A percentile compares a stretch with the other conserved stretches of the same genome.
Conservation (phyloP, 35 echinoderm and acorn worm species). For the Stichopus chloronotus region DNA sequence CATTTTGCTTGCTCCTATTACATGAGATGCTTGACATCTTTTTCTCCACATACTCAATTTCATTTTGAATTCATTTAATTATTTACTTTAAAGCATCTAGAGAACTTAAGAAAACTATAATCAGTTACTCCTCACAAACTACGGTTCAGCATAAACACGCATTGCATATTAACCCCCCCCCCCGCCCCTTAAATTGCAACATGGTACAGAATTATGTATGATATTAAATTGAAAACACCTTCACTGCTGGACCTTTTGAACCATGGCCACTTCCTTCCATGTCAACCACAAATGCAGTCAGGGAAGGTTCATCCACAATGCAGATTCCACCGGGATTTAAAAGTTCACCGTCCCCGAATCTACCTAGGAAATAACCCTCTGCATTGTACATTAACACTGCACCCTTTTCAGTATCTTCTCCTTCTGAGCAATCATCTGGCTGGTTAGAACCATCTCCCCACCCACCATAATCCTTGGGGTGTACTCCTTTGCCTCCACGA, state of each 20-base stretch:
- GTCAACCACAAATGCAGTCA: conserved; percentile 46
- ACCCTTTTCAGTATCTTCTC: not conserved
- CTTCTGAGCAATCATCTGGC: not conserved
- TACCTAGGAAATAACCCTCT: conserved; percentile 47
- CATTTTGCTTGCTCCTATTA: too few species aligned
- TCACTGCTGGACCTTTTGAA: conserved; percentile 25
- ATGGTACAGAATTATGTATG: too few species aligned
- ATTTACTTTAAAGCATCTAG: too few species aligned
- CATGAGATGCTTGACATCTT: too few species aligned
- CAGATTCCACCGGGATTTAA: conserved; percentile 39
- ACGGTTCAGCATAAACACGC: too few species aligned
- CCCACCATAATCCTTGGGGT: conserved; percentile 2
- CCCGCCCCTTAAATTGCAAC: too few species aligned
- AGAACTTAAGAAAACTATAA: too few species aligned
- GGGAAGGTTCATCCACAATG: conserved; percentile 38
- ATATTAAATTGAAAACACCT: conserved; percentile 25
- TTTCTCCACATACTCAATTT: too few species aligned
- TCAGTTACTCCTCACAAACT: too few species aligned
- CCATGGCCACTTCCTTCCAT: not conserved
- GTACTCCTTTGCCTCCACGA: not conserved
- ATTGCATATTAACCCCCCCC: too few species aligned
- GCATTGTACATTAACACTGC: conserved; percentile 52
- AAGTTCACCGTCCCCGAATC: conserved; percentile 31
- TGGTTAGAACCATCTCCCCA: not conserved
- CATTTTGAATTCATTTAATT: too few species aligned